Evolutionary conservation across 2,797 vertebrate species (phyloP).

Genomic region (Enteromius thamalakanensis): DNA sequence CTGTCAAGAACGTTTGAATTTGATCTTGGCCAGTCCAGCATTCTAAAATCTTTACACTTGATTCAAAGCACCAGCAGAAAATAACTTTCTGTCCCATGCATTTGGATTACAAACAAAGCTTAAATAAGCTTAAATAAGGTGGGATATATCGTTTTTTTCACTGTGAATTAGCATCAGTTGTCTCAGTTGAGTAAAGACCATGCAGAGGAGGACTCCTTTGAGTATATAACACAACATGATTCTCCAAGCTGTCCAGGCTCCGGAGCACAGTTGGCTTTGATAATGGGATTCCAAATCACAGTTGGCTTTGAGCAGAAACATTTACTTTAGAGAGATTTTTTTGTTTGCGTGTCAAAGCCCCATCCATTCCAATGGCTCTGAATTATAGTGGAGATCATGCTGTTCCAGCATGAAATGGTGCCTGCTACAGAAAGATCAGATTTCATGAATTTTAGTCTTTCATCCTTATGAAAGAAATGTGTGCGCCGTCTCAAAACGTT

Average conservation of each 20-base stretch:
- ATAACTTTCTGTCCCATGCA: constrained; percentile 29
- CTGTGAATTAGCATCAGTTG: constrained; percentile 43
- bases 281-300: constrained; percentile 63
- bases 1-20: constrained; percentile 48
- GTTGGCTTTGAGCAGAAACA: constrained; percentile 63
- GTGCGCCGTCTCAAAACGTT: constrained; percentile 68
- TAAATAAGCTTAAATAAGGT: constrained; percentile 12
- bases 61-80: constrained; percentile 48
- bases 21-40: constrained; percentile 50
- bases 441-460: constrained; percentile 79
- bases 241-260: constrained; percentile 54
- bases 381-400: constrained; percentile 78
- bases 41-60: constrained; percentile 48
- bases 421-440: constrained; percentile 79
- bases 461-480: constrained; percentile 85
- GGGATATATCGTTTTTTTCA: constrained; percentile 47
- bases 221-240: constrained; percentile 60
- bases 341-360: constrained; percentile 76
- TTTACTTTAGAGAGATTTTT: constrained; percentile 61
- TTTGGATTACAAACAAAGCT: constrained; percentile 47
- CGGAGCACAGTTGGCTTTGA: constrained; percentile 64
- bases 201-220: constrained; percentile 42
- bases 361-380: constrained; percentile 76
- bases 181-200: constrained; percentile 51
- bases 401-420: constrained; percentile 80